Percentiles rank a stretch among this genome's conserved stretches.
Evolutionary conservation across 2,888 invertebrate genomes (phyloP).

Genomic region (Eristalis pertinax): DNA sequence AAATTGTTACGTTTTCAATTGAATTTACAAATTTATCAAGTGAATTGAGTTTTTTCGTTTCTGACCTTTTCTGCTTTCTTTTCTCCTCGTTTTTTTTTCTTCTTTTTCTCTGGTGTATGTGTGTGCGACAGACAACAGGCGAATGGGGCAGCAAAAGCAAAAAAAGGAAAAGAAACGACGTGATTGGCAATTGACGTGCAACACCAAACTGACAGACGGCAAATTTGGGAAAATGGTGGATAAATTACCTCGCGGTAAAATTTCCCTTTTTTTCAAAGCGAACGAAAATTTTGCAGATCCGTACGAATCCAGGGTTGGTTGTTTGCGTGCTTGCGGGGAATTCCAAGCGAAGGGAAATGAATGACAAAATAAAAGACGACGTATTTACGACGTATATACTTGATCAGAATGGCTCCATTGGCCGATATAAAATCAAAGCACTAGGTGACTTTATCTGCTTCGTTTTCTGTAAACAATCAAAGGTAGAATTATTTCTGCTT

Average conservation of each 20-base stretch:
- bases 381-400: no score
- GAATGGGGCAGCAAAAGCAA: conserved; percentile 77
- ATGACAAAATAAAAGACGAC: neutral
- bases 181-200: conserved; percentile 77
- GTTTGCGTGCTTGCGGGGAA: neutral
- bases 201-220: conserved; percentile 75
- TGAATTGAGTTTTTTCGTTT: conserved; percentile 59
- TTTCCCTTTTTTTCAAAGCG: conserved; percentile 27
- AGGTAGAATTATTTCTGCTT: no score
- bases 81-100: conserved; percentile 60
- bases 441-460: no score
- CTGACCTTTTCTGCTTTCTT: conserved; percentile 72
- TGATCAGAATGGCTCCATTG: no score
- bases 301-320: conserved; percentile 48
- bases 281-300: conserved; percentile 35
- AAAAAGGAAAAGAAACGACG: conserved; percentile 74
- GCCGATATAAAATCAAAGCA: no score
- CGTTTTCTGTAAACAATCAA: no score
- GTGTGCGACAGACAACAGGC: conserved; percentile 73
- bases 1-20: conserved; percentile 55
- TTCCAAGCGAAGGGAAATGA: conserved; percentile 36
- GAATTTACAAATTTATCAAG: conserved; percentile 62
- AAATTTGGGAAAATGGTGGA: conserved; percentile 69
- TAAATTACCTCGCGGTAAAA: conserved; percentile 65
- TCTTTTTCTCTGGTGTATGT: conserved; percentile 61